Percentiles rank a stretch among this genome's conserved stretches.
These are phyloP conservation scores for Mayetiola destructor DNA, from an alignment of 2,888 invertebrate species.

Conservation along the genomic window DNA sequence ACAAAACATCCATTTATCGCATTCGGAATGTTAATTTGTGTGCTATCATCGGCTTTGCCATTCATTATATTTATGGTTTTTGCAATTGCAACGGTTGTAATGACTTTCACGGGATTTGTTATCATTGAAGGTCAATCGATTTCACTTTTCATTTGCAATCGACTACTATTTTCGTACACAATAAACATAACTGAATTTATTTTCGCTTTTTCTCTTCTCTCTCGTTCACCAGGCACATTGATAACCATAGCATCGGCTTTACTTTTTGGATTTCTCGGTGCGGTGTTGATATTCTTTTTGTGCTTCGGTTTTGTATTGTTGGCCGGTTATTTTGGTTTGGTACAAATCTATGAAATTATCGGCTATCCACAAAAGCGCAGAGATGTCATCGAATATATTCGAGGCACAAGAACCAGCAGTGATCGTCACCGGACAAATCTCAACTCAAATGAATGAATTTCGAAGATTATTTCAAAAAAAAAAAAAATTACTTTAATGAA, in stretches of 20 bases:
- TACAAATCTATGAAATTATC: conserved; percentile 27
- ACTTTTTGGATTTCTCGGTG: conserved; percentile 28
- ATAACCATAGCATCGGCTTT: conserved; percentile 29
- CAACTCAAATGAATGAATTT: too few species aligned
- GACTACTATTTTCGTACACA: neutral
- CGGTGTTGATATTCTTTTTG: conserved; percentile 24
- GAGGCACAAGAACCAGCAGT: too few species aligned
- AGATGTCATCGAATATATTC: neutral
- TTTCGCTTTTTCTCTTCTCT: neutral
- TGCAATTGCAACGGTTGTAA: conserved; percentile 27
- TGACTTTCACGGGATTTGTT: conserved; percentile 33
- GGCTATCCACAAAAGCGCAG: conserved; percentile 15
- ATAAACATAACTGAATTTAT: neutral
- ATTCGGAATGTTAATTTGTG: conserved; percentile 16
- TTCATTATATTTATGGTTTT: conserved; percentile 28
- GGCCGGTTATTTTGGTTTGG: conserved; percentile 29
- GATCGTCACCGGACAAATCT: too few species aligned
- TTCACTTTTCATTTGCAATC: neutral
- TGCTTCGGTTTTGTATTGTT: conserved; percentile 24
- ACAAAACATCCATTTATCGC: conserved; percentile 22
- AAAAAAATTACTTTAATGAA: too few species aligned
- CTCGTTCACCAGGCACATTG: conserved; percentile 26
- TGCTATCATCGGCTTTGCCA: conserved; percentile 25
- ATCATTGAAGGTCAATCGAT: conserved; percentile 29
- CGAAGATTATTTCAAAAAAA: too few species aligned